phyloP scores from a whole-genome alignment of 2,113 vertebrate genomes.

The Toxotes jaculatrix region DNA sequence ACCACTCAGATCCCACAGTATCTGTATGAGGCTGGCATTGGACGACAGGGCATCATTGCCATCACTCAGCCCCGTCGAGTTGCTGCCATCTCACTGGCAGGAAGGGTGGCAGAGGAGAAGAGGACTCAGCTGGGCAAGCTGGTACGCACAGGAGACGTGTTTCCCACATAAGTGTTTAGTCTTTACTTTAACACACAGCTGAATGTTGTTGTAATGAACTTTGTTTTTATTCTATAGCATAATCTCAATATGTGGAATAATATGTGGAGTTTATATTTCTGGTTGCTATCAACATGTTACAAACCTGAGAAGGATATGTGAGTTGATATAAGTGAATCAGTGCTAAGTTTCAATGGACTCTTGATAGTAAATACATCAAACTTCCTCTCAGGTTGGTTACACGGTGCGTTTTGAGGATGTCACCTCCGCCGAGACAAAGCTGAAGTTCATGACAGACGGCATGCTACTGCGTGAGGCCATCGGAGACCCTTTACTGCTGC shows the following conservation, averaged over 20 bases:
- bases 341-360: neutral
- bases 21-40: constrained; percentile 91
- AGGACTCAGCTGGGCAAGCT: constrained; percentile 91
- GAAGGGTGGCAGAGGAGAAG: constrained; percentile 93
- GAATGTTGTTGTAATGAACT: neutral
- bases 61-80: constrained; percentile 96
- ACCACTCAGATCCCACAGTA: constrained; percentile 98
- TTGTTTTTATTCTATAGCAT: too few relatives aligned
- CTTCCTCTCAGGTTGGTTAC: constrained; percentile 90
- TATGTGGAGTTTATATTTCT: neutral
- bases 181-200: neutral
- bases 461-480: constrained; percentile 97
- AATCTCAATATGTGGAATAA: neutral
- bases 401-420: constrained; percentile 95
- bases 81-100: constrained; percentile 94
- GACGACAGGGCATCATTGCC: constrained; percentile 88
- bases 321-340: neutral
- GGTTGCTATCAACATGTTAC: neutral
- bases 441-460: constrained; percentile 96
- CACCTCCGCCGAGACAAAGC: constrained; percentile 89
- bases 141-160: constrained; percentile 75
- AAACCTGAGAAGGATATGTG: neutral
- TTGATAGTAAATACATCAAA: neutral
- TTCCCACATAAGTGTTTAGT: neutral
- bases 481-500: constrained; percentile 90